phyloP scores from a whole-genome alignment of 1,140 invertebrate species.

The Drosophila rhopaloa region DNA sequence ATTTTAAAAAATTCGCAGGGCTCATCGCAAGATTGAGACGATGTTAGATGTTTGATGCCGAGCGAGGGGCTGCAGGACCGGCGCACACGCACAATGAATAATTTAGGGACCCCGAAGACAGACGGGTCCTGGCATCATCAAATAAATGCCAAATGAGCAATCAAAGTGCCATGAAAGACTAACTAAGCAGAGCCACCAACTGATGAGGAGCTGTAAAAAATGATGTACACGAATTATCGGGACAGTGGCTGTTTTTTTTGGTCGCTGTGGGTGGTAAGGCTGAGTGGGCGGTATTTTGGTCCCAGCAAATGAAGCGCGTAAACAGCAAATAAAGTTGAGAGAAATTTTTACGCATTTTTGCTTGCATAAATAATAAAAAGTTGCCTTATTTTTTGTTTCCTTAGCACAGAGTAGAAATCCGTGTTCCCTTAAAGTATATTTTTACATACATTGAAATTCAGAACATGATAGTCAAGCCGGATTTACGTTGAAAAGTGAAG shows the following conservation, averaged over 20 bases:
- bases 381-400: not conserved
- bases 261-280: not conserved
- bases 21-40: constrained; percentile 46
- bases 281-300: constrained; percentile 4
- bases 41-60: constrained; percentile 37
- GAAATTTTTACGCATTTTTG: constrained; percentile 53
- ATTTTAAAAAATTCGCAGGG: constrained; percentile 72
- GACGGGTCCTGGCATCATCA: constrained; percentile 62
- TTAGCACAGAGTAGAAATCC: not conserved
- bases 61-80: constrained; percentile 6
- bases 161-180: constrained; percentile 77
- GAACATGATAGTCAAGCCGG: not conserved
- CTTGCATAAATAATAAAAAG: constrained; percentile 64
- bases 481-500: not conserved
- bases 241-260: constrained; percentile 15
- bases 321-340: constrained; percentile 71
- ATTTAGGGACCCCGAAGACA: constrained; percentile 50
- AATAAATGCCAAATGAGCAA: constrained; percentile 83
- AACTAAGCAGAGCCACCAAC: constrained; percentile 62
- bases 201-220: constrained; percentile 78
- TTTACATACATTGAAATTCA: not conserved
- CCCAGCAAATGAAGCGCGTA: constrained; percentile 66
- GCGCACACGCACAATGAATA: constrained; percentile 63
- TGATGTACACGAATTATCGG: constrained; percentile 74
- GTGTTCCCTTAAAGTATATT: not conserved